Conservation (phyloP, 2,113 vertebrate genomes). For the Scomber scombrus region DNA sequence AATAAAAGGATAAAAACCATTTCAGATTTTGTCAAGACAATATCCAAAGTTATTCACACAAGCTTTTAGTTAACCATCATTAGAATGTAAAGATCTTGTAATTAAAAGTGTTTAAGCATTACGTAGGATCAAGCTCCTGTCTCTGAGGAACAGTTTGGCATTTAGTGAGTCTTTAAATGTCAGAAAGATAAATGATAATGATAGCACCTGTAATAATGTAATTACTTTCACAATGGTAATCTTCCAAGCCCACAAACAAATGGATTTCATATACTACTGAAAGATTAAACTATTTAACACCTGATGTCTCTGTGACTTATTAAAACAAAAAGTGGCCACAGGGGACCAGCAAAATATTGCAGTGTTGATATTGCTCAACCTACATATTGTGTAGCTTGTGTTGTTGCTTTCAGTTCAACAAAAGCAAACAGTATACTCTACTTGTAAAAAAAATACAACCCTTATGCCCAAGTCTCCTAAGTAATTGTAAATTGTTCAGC, state of each 20-base stretch:
- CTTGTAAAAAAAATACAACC: constrained; percentile 23
- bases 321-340: constrained; percentile 69
- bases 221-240: constrained; percentile 80
- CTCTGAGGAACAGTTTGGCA: constrained; percentile 79
- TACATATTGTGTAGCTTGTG: constrained; percentile 58
- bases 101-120: constrained; percentile 74
- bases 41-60: constrained; percentile 7
- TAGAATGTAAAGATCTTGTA: constrained; percentile 67
- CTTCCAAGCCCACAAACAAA: constrained; percentile 83
- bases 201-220: constrained; percentile 79
- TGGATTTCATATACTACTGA: constrained; percentile 84
- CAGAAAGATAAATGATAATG: constrained; percentile 84
- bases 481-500: constrained; percentile 21
- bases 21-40: constrained; percentile 51
- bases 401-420: constrained; percentile 25
- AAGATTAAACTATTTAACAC: constrained; percentile 86
- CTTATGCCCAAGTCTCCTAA: constrained; percentile 9
- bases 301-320: constrained; percentile 78
- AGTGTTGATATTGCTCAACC: constrained; percentile 57
- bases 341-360: constrained; percentile 61
- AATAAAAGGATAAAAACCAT: constrained; percentile 60
- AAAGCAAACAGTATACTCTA: not conserved
- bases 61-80: constrained; percentile 26
- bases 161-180: constrained; percentile 78
- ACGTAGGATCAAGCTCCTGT: constrained; percentile 60